These are phyloP conservation scores for Sebastolobus altivelis DNA, from an alignment of 2,797 vertebrate species.

Conservation along the genomic window DNA sequence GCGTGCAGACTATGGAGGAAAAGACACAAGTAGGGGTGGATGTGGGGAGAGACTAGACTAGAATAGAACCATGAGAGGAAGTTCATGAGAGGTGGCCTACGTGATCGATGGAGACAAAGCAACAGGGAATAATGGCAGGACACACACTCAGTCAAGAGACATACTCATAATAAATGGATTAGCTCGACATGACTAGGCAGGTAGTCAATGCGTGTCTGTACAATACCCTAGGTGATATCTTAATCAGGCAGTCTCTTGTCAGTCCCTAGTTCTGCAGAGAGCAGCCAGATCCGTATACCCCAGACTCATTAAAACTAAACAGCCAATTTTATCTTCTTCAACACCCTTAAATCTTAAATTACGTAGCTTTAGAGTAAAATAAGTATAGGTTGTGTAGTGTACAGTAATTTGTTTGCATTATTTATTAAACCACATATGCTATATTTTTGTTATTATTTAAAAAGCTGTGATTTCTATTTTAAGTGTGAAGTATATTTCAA, in stretches of 20 bases:
- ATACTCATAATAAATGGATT: constrained; percentile 10
- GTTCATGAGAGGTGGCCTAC: neutral
- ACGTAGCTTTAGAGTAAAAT: too few relatives aligned
- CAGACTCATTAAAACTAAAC: neutral
- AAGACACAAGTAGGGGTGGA: neutral
- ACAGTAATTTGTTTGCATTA: neutral
- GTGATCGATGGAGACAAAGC: constrained; percentile 41
- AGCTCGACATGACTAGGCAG: constrained; percentile 27
- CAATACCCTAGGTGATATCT: constrained; percentile 14
- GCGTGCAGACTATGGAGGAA: neutral
- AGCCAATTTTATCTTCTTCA: neutral
- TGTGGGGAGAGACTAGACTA: neutral
- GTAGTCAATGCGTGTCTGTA: constrained; percentile 36
- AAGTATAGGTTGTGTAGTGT: neutral
- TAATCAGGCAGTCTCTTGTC: constrained; percentile 26
- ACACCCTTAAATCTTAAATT: too few relatives aligned
- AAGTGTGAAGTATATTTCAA: neutral
- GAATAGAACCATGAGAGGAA: constrained; percentile 35
- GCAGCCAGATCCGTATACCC: neutral
- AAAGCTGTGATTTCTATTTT: neutral
- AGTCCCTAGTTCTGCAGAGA: neutral
- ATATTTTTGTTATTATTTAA: neutral
- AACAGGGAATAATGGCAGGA: constrained; percentile 10
- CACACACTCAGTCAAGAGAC: neutral
- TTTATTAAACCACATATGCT: neutral